These are phyloP conservation scores for Macrotis lagotis DNA, from an alignment of 2,113 vertebrate species.

Conservation along the genomic window DNA sequence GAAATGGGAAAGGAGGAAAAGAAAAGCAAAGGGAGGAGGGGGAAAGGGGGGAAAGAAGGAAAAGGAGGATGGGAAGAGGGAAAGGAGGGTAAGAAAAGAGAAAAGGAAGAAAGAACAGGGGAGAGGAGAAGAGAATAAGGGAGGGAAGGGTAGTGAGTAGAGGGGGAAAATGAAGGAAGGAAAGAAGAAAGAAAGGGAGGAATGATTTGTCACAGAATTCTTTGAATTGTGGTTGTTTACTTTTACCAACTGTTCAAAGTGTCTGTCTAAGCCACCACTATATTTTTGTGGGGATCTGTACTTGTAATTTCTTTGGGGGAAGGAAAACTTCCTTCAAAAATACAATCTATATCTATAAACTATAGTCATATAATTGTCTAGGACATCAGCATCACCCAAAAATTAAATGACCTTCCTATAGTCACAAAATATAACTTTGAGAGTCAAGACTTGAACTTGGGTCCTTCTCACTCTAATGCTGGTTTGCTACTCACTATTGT, in stretches of 20 bases:
- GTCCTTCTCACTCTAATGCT: background rate
- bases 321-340: background rate
- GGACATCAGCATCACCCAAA: no score
- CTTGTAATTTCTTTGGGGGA: background rate
- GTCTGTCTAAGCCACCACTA: background rate
- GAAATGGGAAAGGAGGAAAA: no score
- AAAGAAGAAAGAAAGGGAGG: background rate
- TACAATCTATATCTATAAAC: background rate
- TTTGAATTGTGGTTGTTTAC: background rate
- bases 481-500: background rate
- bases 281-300: background rate
- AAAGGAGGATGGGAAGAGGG: background rate
- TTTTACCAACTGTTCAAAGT: background rate
- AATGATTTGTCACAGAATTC: background rate
- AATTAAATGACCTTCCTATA: background rate
- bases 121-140: accelerated
- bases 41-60: no score
- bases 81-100: background rate
- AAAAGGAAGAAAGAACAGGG: no score
- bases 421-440: background rate
- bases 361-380: background rate
- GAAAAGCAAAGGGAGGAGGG: no score
- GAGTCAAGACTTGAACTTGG: background rate
- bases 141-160: no score
- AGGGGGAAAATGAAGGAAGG: no score